Evolutionary conservation across 2,888 invertebrate genomes (phyloP).

Genomic region (Hydraecia micacea): DNA sequence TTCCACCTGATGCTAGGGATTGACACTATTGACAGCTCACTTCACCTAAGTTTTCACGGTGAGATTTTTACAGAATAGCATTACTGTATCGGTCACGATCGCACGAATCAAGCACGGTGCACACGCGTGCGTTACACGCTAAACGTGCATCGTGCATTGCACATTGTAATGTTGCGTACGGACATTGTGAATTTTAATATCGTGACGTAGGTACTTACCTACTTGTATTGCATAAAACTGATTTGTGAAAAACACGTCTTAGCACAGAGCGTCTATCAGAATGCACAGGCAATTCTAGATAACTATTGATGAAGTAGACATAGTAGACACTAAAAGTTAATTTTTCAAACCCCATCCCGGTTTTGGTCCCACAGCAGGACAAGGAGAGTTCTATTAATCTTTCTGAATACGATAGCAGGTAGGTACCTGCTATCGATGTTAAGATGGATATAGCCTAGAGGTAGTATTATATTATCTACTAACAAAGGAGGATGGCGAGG

Average conservation of each 20-base stretch:
- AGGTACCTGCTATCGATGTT: too few species aligned
- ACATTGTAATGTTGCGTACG: slow-evolving; percentile 22
- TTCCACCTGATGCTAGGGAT: too few species aligned
- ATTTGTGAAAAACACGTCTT: background rate
- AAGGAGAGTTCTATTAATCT: background rate
- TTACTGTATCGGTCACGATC: slow-evolving; percentile 63
- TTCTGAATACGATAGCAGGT: background rate
- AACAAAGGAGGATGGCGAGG: too few species aligned
- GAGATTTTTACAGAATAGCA: too few species aligned
- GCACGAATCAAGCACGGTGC: slow-evolving; percentile 39
- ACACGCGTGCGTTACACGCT: slow-evolving; percentile 33
- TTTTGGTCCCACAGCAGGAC: background rate
- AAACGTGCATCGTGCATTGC: slow-evolving; percentile 54
- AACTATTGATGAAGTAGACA: background rate
- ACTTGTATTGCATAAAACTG: background rate
- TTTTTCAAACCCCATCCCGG: background rate
- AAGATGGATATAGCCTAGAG: too few species aligned
- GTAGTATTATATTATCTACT: too few species aligned
- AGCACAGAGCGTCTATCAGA: background rate
- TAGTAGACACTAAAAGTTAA: background rate
- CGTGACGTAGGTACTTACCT: background rate
- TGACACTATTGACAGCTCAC: too few species aligned
- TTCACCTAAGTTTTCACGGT: too few species aligned
- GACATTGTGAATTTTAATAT: slow-evolving; percentile 11
- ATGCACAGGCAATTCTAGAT: background rate